phyloP scores from a whole-genome alignment of 2,797 vertebrate genomes.

The Tenualosa thibaudeaui region DNA sequence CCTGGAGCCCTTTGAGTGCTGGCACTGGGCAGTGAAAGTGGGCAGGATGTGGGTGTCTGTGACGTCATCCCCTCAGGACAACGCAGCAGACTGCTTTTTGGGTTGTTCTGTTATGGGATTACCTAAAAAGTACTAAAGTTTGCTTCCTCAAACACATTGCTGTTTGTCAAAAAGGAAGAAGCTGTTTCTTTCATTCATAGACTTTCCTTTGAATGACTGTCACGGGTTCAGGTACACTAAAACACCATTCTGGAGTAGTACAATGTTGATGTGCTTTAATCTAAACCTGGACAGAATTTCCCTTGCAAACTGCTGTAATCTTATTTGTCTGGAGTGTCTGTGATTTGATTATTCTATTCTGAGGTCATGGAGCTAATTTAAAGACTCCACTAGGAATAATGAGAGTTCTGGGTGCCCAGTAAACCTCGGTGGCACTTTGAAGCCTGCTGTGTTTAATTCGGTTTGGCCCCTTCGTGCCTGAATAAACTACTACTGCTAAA shows the following conservation, averaged over 20 bases:
- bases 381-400: neutral
- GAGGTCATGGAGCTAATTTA: neutral
- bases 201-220: neutral
- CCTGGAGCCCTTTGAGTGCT: constrained; percentile 37
- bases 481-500: neutral
- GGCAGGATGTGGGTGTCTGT: constrained; percentile 46
- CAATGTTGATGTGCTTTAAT: neutral
- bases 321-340: constrained; percentile 10
- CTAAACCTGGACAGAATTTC: neutral
- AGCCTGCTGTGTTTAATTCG: neutral
- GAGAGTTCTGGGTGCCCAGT: neutral
- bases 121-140: constrained; percentile 13
- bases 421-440: neutral
- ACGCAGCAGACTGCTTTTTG: neutral
- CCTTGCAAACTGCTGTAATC: neutral
- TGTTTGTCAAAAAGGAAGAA: neutral
- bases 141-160: neutral
- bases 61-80: constrained; percentile 30
- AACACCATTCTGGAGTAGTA: neutral
- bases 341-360: constrained; percentile 6
- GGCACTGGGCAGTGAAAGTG: constrained; percentile 39
- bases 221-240: neutral
- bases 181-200: neutral
- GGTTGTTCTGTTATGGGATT: neutral
- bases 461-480: neutral